phyloP scores from a whole-genome alignment of 2,797 vertebrate species.

The Xyrichtys novacula region DNA sequence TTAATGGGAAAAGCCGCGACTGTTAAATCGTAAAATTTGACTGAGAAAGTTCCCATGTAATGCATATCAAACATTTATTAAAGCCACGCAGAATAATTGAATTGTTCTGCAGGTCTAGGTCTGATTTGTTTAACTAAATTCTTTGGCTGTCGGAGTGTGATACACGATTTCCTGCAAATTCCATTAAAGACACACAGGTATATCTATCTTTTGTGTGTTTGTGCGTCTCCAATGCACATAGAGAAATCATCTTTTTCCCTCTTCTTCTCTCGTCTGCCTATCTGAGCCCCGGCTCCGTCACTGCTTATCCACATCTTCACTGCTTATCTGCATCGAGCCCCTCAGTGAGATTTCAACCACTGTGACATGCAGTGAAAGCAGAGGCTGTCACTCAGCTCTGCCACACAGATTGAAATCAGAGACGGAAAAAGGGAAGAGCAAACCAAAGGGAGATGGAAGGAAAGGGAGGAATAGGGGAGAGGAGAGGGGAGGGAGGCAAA shows the following conservation, averaged over 20 bases:
- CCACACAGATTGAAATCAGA: constrained; percentile 79
- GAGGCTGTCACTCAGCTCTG: constrained; percentile 85
- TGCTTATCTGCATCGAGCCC: constrained; percentile 79
- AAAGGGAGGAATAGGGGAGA: too few relatives aligned
- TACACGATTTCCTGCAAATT: constrained; percentile 94
- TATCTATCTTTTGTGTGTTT: constrained; percentile 88
- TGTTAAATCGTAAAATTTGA: constrained; percentile 96
- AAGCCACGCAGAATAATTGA: constrained; percentile 95
- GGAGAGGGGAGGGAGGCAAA: constrained; percentile 31
- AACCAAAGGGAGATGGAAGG: constrained; percentile 26
- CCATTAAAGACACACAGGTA: constrained; percentile 94
- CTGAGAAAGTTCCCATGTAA: constrained; percentile 91
- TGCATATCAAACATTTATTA: constrained; percentile 95
- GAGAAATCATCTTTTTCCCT: constrained; percentile 78
- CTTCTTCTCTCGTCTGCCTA: constrained; percentile 60
- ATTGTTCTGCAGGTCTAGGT: constrained; percentile 92
- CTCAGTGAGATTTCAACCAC: constrained; percentile 84
- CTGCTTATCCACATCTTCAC: constrained; percentile 91
- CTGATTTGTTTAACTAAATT: constrained; percentile 95
- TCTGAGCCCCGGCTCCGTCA: constrained; percentile 82
- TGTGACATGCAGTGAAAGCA: constrained; percentile 79
- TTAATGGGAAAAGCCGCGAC: constrained; percentile 93
- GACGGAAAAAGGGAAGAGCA: constrained; percentile 39
- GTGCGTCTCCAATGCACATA: constrained; percentile 90
- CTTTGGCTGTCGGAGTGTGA: constrained; percentile 93